Evolutionary conservation across 1,140 invertebrate genomes (phyloP).

Genomic region (Sycophaga agraensis): DNA sequence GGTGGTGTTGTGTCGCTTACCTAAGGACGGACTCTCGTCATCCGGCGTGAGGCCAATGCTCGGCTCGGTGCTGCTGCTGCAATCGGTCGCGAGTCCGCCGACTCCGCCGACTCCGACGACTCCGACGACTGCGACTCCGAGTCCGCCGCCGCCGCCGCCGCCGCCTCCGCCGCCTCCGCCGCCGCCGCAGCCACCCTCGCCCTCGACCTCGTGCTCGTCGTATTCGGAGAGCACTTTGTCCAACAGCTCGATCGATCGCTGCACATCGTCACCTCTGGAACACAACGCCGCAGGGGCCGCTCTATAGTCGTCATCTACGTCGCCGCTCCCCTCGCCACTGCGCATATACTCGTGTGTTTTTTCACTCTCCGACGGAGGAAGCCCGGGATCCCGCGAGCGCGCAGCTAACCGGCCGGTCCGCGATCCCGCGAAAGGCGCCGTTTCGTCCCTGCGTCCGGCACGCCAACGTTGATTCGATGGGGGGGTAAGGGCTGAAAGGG

Average conservation of each 20-base stretch:
- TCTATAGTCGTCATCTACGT: slow-evolving; percentile 44
- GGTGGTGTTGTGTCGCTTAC: too few relatives aligned
- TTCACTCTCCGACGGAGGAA: too few relatives aligned
- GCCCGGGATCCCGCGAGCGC: too few relatives aligned
- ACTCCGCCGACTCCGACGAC: slow-evolving; percentile 47
- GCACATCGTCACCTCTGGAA: slow-evolving; percentile 79
- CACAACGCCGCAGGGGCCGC: slow-evolving; percentile 47
- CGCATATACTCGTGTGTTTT: background rate
- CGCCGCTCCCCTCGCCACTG: background rate
- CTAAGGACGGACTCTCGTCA: slow-evolving; percentile 73
- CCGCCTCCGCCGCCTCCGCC: slow-evolving; percentile 32
- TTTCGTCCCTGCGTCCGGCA: too few relatives aligned
- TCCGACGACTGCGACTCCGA: slow-evolving; percentile 42
- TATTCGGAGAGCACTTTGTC: slow-evolving; percentile 86
- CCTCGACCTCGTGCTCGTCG: slow-evolving; percentile 71
- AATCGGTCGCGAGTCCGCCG: slow-evolving; percentile 40
- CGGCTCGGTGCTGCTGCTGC: slow-evolving; percentile 58
- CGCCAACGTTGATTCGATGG: too few relatives aligned
- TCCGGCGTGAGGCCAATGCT: slow-evolving; percentile 60
- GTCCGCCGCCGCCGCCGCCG: slow-evolving; percentile 43
- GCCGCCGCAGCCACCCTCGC: slow-evolving; percentile 36
- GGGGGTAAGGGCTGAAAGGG: too few relatives aligned
- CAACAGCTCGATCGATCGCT: slow-evolving; percentile 79
- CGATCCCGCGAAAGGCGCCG: too few relatives aligned
- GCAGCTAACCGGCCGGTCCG: background rate